A percentile compares a stretch with the other conserved stretches of the same genome.
These are phyloP conservation scores for Branchellion lobata DNA, from an alignment of 2,888 invertebrate genomes.

Conservation along the genomic window DNA sequence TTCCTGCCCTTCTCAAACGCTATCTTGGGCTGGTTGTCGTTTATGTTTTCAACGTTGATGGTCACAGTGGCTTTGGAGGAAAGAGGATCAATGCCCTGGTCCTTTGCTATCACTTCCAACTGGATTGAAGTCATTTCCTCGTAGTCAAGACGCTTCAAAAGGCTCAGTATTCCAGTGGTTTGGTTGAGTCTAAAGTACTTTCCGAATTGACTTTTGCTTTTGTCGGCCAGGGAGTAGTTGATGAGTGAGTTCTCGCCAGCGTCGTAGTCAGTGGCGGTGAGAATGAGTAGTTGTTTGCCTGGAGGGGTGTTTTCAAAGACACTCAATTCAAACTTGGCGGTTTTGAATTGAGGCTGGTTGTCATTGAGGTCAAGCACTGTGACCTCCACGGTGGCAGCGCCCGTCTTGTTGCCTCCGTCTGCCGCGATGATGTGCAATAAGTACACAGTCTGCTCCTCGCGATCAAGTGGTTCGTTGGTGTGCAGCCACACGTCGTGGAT, in stretches of 20 bases:
- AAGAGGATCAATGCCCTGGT: slow-evolving; percentile 26
- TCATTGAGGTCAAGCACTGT: slow-evolving; percentile 50
- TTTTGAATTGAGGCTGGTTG: slow-evolving; percentile 47
- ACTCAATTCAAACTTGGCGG: slow-evolving; percentile 39
- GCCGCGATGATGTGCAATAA: slow-evolving; percentile 12
- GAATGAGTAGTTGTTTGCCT: neutral
- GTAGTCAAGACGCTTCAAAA: slow-evolving; percentile 15
- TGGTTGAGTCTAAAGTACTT: slow-evolving; percentile 15
- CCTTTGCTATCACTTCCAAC: slow-evolving; percentile 25
- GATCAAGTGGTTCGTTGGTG: slow-evolving; percentile 29
- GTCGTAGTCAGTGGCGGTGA: slow-evolving; percentile 21
- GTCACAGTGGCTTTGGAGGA: neutral
- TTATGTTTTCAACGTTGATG: slow-evolving; percentile 33
- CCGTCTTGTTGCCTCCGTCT: slow-evolving; percentile 35
- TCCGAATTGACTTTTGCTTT: neutral
- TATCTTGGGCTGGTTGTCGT: slow-evolving; percentile 30
- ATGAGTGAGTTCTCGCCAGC: slow-evolving; percentile 21
- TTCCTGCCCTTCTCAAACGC: slow-evolving; percentile 15
- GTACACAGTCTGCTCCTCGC: slow-evolving; percentile 26
- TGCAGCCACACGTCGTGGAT: slow-evolving; percentile 27
- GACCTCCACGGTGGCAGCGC: slow-evolving; percentile 39
- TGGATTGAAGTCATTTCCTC: slow-evolving; percentile 2
- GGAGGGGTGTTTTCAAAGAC: slow-evolving; percentile 46
- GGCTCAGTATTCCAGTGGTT: slow-evolving; percentile 12
- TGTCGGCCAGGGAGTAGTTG: slow-evolving; percentile 14